phyloP scores from a whole-genome alignment of 2,797 vertebrate species.

The Siniperca obscura region DNA sequence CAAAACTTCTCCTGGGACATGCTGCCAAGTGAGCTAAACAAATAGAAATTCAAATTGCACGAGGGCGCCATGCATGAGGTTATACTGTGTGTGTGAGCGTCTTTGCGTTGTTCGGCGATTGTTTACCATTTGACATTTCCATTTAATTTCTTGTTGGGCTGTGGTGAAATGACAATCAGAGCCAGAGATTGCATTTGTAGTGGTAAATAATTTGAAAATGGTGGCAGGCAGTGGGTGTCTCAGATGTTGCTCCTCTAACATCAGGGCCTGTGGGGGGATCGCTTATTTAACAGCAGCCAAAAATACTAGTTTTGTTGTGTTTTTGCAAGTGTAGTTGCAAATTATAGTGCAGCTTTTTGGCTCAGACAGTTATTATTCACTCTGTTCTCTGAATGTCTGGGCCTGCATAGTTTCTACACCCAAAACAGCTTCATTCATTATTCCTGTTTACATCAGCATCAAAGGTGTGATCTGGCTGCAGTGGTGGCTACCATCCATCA shows the following conservation, averaged over 20 bases:
- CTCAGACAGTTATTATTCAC: constrained; percentile 30
- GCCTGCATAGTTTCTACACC: neutral
- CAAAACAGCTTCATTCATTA: constrained; percentile 44
- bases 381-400: constrained; percentile 17
- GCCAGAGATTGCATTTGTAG: constrained; percentile 66
- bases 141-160: constrained; percentile 75
- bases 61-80: constrained; percentile 53
- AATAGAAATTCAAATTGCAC: constrained; percentile 83
- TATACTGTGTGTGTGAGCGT: constrained; percentile 23
- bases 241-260: constrained; percentile 35
- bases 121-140: constrained; percentile 80
- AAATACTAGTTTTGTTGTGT: constrained; percentile 28
- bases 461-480: constrained; percentile 35
- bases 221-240: constrained; percentile 32
- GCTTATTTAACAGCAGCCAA: constrained; percentile 36
- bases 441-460: constrained; percentile 52
- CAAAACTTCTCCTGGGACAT: constrained; percentile 71
- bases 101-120: constrained; percentile 44
- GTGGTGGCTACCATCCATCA: constrained; percentile 17
- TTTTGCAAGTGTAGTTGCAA: constrained; percentile 20
- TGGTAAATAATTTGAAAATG: constrained; percentile 65
- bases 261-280: constrained; percentile 19
- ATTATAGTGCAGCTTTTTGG: neutral
- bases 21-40: constrained; percentile 69
- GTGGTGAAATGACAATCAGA: constrained; percentile 72